phyloP scores from a whole-genome alignment of 1,140 invertebrate genomes.

The Listronotus bonariensis region DNA sequence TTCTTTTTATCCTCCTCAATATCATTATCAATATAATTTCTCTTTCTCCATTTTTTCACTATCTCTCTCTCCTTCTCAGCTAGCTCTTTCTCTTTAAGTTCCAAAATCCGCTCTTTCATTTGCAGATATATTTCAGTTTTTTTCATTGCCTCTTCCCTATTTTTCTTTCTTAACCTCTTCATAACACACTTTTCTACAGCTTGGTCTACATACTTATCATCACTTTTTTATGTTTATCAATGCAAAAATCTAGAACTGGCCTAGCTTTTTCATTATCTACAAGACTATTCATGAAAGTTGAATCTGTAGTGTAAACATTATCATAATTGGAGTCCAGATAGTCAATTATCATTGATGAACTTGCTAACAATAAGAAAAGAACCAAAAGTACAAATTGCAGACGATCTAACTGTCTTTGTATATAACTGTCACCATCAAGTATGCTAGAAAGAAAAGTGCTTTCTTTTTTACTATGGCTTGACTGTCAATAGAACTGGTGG shows the following conservation, averaged over 20 bases:
- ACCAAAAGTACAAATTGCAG: too few relatives aligned
- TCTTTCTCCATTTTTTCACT: slow-evolving; percentile 6
- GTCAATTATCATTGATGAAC: background rate
- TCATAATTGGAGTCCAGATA: background rate
- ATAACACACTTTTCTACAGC: slow-evolving; percentile 17
- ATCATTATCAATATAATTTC: background rate
- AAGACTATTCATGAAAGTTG: background rate
- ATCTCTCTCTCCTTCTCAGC: slow-evolving; percentile 4
- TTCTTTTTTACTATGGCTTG: background rate
- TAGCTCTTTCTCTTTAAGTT: slow-evolving; percentile 8
- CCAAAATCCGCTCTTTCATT: slow-evolving; percentile 15
- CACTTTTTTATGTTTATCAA: slow-evolving; percentile 8
- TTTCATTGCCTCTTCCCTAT: slow-evolving; percentile 9
- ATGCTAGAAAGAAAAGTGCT: too few relatives aligned
- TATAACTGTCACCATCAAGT: too few relatives aligned
- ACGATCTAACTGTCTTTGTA: too few relatives aligned
- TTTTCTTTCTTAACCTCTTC: slow-evolving; percentile 12
- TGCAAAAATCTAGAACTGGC: slow-evolving; percentile 5
- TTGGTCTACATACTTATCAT: background rate
- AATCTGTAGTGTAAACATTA: background rate
- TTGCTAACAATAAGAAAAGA: too few relatives aligned
- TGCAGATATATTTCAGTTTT: slow-evolving; percentile 9
- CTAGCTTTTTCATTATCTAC: slow-evolving; percentile 8
- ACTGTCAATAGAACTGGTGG: background rate
- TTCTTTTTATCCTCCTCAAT: too few relatives aligned